Base-by-base conservation (phyloP, 2,888 invertebrate genomes). In the Thymelicus lineola region DNA sequence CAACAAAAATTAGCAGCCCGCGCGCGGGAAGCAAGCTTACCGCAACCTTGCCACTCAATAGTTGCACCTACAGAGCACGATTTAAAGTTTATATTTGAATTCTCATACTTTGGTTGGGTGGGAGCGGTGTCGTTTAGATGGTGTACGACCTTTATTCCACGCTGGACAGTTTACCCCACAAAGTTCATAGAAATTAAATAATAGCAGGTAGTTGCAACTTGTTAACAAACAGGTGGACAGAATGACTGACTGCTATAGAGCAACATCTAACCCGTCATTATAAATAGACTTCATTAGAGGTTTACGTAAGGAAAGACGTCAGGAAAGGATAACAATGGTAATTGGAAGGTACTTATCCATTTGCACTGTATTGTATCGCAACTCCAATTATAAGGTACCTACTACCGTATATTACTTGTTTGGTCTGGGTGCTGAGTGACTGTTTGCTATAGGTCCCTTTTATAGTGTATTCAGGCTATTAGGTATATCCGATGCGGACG, bases 271-370 rank as follows among this genome's bases (percentile, higher is more conserved):
- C 48, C 7, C 7, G 15, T 50, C 48, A 17, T 50, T 50, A 50
- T 15, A 50, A 50, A 50, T 15, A 50, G 48, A 15, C 15, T 15
- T 9, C 15, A 17, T 50, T 50, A 15, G 15, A 15, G 15, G 48
- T 15, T 17, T 50, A 50, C 48, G 48, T 50, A 17, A 2, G 15
- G 48, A 50, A 1, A 50, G 15, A 50, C 48, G 48, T 50, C 48
- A 17, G 9, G 15, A 15, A 15, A 17, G 48, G 48, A 50, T n/a
- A 50, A 50, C 15, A 50, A 50, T 45, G n/a, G n/a, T 7, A 50
- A 50, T 50, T 50, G 7, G 15, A 15, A 15, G 48, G 48, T 50
- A 50, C 48, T 50, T 50, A 50, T 15, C 48, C 48, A 50, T 50
- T 50, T 50, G 48, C 9, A 15, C 6, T 9, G 15, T 50, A 17